Conservation (phyloP, 2,888 invertebrate species). For the Melanostoma mellinum region DNA sequence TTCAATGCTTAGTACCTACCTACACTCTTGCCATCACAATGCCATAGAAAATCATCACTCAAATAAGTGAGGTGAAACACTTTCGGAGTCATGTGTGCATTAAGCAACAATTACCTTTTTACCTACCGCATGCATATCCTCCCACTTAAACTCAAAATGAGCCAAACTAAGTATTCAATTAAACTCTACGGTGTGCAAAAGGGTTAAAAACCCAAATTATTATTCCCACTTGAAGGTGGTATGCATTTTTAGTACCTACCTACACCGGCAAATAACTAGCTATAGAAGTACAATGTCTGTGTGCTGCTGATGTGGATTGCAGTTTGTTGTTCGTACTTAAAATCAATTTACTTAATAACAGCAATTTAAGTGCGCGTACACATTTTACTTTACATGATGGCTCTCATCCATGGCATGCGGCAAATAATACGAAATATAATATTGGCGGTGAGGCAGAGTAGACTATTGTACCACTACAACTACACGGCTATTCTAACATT, state of each 20-base stretch:
- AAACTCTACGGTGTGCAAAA: constrained; percentile 48
- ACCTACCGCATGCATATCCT: constrained; percentile 63
- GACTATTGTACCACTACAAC: constrained; percentile 28
- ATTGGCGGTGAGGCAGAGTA: constrained; percentile 2
- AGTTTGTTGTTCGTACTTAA: constrained; percentile 78
- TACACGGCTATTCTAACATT: constrained; percentile 34
- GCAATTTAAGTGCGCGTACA: constrained; percentile 80
- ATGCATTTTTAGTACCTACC: constrained; percentile 21
- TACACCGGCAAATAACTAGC: too few relatives aligned
- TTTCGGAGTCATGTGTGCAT: constrained; percentile 19
- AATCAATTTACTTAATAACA: constrained; percentile 82
- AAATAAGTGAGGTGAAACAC: too few relatives aligned
- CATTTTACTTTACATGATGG: constrained; percentile 76
- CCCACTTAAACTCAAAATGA: constrained; percentile 53
- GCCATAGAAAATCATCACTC: too few relatives aligned
- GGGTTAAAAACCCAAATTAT: constrained; percentile 51
- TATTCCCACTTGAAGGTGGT: constrained; percentile 33
- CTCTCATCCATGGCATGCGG: constrained; percentile 66
- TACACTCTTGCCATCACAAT: too few relatives aligned
- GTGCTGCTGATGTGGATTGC: constrained; percentile 4
- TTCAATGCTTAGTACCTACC: too few relatives aligned
- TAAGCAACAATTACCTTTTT: constrained; percentile 58
- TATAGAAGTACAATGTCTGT: background rate
- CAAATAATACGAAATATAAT: constrained; percentile 27
- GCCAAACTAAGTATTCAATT: constrained; percentile 51